Evolutionary conservation across 2,888 invertebrate genomes (phyloP).

Genomic region (Drosophila robusta): DNA sequence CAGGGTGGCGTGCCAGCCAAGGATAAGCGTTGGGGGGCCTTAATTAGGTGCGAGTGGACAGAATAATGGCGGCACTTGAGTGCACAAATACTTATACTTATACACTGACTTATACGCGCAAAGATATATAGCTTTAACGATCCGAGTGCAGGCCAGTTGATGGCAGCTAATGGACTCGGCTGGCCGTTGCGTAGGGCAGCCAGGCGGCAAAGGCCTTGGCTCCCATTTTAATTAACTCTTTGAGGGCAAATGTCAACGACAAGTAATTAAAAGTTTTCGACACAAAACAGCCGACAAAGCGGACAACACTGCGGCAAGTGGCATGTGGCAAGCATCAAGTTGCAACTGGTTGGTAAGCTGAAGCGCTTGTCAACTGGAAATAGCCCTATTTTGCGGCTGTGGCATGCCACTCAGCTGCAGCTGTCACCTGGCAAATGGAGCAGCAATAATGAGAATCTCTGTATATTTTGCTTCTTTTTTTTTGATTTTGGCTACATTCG

Average conservation of each 20-base stretch:
- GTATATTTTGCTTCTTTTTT: neutral
- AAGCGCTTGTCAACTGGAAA: neutral
- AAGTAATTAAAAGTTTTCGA: slow-evolving; percentile 22
- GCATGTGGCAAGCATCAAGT: slow-evolving; percentile 11
- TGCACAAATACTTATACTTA: neutral
- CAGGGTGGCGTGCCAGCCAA: neutral
- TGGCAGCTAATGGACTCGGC: too few relatives aligned
- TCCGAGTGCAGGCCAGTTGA: neutral
- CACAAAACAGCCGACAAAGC: slow-evolving; percentile 7
- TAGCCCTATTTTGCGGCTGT: slow-evolving; percentile 7
- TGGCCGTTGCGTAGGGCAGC: neutral
- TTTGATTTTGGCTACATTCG: neutral
- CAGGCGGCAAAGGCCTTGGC: neutral
- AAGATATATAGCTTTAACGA: slow-evolving; percentile 1
- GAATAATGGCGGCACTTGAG: neutral
- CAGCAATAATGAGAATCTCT: slow-evolving; percentile 1
- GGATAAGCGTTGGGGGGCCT: neutral
- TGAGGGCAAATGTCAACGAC: slow-evolving; percentile 10
- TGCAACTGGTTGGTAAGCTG: neutral
- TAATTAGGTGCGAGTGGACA: slow-evolving; percentile 25
- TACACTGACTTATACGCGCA: too few relatives aligned
- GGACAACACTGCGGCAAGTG: slow-evolving; percentile 2
- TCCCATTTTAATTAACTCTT: slow-evolving; percentile 19
- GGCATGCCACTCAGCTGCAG: slow-evolving; percentile 8
- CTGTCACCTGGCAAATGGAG: slow-evolving; percentile 16